Evolutionary conservation across 1,140 invertebrate species (phyloP).

Genomic region (Zaprionus nigranus): DNA sequence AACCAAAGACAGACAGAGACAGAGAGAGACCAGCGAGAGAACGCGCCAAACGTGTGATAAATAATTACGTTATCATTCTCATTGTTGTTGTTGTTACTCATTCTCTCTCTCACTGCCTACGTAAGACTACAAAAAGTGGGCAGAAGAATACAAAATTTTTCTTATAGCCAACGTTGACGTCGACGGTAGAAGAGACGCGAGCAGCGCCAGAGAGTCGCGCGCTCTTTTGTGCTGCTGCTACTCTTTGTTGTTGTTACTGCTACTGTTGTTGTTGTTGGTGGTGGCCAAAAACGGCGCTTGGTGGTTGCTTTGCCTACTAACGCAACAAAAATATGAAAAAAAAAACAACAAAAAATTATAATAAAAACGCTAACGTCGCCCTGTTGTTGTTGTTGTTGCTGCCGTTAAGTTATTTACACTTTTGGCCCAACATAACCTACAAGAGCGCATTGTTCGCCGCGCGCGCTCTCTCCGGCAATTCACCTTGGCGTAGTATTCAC

Average conservation of each 20-base stretch:
- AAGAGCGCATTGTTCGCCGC: background rate
- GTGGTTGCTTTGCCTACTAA: constrained; percentile 22
- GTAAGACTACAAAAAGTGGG: background rate
- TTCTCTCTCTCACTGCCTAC: constrained; percentile 13
- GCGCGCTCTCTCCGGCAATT: background rate
- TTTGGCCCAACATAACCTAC: constrained; percentile 39
- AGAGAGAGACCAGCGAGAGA: background rate
- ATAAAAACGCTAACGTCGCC: background rate
- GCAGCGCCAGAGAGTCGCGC: background rate
- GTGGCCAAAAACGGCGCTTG: constrained; percentile 45
- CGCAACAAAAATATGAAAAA: constrained; percentile 15
- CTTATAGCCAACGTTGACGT: background rate
- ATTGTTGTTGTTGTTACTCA: constrained; percentile 28
- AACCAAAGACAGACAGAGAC: background rate
- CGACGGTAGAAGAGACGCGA: background rate
- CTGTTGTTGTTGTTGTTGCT: background rate
- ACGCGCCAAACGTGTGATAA: constrained; percentile 32
- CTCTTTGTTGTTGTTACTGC: constrained; percentile 16
- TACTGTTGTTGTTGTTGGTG: constrained; percentile 32
- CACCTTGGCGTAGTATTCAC: constrained; percentile 3
- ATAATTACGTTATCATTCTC: constrained; percentile 27
- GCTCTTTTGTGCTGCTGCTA: constrained; percentile 12
- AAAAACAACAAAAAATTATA: constrained; percentile 10
- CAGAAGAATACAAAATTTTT: constrained; percentile 12
- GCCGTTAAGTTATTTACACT: constrained; percentile 41